Percentiles rank a stretch among this genome's conserved stretches.
Evolutionary conservation across 2,888 invertebrate genomes (phyloP).

Genomic region (Melanchra persicariae): DNA sequence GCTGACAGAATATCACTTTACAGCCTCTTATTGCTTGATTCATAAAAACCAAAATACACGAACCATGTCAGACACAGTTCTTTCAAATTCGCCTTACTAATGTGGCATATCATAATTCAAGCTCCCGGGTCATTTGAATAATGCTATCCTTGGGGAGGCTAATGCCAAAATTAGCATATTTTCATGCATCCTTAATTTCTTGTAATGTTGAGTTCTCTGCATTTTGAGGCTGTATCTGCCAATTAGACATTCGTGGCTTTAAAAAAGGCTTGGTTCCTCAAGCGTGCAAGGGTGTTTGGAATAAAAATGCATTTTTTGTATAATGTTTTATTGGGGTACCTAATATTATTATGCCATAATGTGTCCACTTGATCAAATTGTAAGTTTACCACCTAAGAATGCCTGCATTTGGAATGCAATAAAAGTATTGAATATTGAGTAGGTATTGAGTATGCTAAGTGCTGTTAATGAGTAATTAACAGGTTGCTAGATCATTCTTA

Average conservation of each 20-base stretch:
- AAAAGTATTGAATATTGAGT: too few species aligned
- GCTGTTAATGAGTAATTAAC: too few species aligned
- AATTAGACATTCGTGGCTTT: conserved; percentile 36
- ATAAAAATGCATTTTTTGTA: conserved; percentile 38
- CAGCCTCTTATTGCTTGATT: neutral
- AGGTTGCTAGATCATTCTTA: too few species aligned
- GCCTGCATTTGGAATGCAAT: too few species aligned
- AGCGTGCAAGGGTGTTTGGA: conserved; percentile 11
- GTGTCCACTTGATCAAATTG: too few species aligned
- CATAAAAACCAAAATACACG: neutral
- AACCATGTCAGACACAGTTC: neutral
- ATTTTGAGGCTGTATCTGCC: conserved; percentile 19
- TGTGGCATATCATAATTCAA: conserved; percentile 33
- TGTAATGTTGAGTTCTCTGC: conserved; percentile 44
- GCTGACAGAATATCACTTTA: too few species aligned
- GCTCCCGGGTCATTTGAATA: conserved; percentile 46
- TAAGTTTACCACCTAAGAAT: too few species aligned
- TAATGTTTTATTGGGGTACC: conserved; percentile 26
- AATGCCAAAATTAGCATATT: conserved; percentile 61
- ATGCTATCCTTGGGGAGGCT: conserved; percentile 33
- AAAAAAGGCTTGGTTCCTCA: conserved; percentile 2
- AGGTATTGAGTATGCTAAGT: too few species aligned
- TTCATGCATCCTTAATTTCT: conserved; percentile 65
- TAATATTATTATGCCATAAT: neutral
- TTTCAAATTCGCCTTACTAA: conserved; percentile 10